These are phyloP conservation scores for Lamprologus sp. DNA, from an alignment of 2,113 vertebrate species.

Conservation along the genomic window DNA sequence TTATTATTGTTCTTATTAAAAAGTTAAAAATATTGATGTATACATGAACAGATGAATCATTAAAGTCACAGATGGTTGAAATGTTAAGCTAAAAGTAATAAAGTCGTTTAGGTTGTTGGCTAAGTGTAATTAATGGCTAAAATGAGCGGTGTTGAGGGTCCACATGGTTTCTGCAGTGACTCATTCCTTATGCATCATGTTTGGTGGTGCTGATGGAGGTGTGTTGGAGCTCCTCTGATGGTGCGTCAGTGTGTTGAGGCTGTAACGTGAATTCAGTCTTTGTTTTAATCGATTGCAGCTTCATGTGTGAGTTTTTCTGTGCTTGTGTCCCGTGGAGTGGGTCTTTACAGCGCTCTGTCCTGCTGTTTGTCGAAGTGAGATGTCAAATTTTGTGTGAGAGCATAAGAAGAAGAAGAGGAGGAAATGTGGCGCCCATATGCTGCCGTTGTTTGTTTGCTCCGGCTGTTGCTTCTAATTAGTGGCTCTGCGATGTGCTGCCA, in stretches of 20 bases:
- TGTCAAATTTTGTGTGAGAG: neutral
- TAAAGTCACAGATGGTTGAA: neutral
- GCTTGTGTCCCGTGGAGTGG: neutral
- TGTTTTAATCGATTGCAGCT: neutral
- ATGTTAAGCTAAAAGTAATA: neutral
- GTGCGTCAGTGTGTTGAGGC: neutral
- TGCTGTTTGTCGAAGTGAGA: neutral
- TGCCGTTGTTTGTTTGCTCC: constrained; percentile 43
- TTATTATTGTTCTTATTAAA: neutral
- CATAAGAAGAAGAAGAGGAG: neutral
- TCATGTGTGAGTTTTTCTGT: neutral
- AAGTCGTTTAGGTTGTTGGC: neutral
- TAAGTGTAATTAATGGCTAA: neutral
- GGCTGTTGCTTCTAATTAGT: constrained; percentile 55
- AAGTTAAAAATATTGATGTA: neutral
- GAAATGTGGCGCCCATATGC: constrained; percentile 55
- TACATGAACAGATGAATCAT: neutral
- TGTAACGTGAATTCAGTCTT: neutral
- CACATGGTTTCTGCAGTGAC: neutral
- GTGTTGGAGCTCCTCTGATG: neutral
- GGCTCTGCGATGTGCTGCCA: constrained; percentile 28
- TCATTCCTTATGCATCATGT: neutral
- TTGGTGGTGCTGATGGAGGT: neutral
- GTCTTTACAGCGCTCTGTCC: neutral
- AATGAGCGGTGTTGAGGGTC: neutral